A percentile compares a stretch with the other conserved stretches of the same genome.
Evolutionary conservation across 2,797 vertebrate species (phyloP).

Genomic region (Falco berigora): DNA sequence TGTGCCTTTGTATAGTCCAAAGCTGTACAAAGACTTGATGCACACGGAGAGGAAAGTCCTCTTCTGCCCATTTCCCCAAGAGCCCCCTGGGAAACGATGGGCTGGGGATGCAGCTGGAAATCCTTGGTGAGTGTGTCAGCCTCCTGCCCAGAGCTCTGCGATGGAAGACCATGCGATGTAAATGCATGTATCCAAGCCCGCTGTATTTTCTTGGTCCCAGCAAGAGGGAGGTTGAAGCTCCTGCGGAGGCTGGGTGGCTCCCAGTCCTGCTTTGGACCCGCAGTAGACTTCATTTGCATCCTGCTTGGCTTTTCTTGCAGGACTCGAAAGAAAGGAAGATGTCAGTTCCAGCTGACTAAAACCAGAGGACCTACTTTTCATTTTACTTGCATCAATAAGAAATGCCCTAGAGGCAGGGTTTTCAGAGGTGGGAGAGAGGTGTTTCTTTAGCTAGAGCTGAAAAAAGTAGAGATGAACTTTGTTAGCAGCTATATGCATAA

Average conservation of each 20-base stretch:
- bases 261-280: fast-evolving
- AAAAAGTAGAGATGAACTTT: not conserved
- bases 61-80: not conserved
- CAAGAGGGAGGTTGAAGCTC: not conserved
- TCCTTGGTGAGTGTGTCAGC: fast-evolving
- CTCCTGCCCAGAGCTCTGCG: not conserved
- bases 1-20: not conserved
- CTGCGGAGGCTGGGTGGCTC: not conserved
- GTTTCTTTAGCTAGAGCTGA: not conserved
- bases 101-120: not conserved
- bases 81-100: fast-evolving
- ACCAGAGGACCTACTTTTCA: not conserved
- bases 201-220: not conserved
- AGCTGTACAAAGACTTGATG: not conserved
- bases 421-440: not conserved
- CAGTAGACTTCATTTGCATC: not conserved
- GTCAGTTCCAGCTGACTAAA: not conserved
- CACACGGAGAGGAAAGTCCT: fast-evolving
- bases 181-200: not conserved
- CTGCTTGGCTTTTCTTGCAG: not conserved
- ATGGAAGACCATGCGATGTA: not conserved
- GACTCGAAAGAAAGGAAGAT: not conserved
- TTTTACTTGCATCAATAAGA: not conserved
- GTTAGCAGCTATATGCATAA: not conserved
- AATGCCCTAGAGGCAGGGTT: not conserved